Percentiles rank a stretch among this genome's conserved stretches.
Evolutionary conservation across 1,140 invertebrate species (phyloP).

Genomic region (Cydia splendana): DNA sequence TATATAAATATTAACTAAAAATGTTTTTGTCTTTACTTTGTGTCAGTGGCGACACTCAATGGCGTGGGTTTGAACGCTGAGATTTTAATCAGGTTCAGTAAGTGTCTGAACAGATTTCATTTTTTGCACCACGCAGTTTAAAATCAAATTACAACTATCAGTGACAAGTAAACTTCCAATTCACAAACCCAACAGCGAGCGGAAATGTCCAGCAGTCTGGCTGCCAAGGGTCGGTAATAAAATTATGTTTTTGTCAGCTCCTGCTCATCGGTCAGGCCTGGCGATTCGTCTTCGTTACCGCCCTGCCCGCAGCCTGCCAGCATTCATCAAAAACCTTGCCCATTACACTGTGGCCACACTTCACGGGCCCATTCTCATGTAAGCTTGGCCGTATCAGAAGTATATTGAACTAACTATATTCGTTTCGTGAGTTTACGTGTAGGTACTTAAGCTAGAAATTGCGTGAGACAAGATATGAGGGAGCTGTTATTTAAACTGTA

Average conservation of each 20-base stretch:
- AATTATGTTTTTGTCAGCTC: constrained; percentile 33
- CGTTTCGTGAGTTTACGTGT: no score
- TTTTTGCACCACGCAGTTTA: no score
- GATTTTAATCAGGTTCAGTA: no score
- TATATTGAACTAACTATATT: background rate
- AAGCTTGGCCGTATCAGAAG: background rate
- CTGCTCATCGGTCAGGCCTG: constrained; percentile 42
- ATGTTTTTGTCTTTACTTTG: no score
- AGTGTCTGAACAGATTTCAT: no score
- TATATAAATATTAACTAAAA: no score
- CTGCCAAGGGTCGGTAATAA: constrained; percentile 7
- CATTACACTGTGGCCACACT: constrained; percentile 33
- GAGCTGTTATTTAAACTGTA: no score
- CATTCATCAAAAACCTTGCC: constrained; percentile 38
- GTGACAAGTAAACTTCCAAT: background rate
- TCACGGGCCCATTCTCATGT: background rate
- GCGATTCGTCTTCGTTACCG: constrained; percentile 51
- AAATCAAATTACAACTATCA: no score
- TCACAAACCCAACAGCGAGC: constrained; percentile 19
- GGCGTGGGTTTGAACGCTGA: no score
- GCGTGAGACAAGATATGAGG: no score
- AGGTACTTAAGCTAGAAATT: no score
- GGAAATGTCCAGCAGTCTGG: background rate
- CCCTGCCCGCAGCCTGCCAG: constrained; percentile 34
- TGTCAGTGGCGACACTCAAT: no score